A percentile compares a stretch with the other conserved stretches of the same genome.
phyloP scores from a whole-genome alignment of 2,888 invertebrate genomes.

The Stomorhina lunata region DNA sequence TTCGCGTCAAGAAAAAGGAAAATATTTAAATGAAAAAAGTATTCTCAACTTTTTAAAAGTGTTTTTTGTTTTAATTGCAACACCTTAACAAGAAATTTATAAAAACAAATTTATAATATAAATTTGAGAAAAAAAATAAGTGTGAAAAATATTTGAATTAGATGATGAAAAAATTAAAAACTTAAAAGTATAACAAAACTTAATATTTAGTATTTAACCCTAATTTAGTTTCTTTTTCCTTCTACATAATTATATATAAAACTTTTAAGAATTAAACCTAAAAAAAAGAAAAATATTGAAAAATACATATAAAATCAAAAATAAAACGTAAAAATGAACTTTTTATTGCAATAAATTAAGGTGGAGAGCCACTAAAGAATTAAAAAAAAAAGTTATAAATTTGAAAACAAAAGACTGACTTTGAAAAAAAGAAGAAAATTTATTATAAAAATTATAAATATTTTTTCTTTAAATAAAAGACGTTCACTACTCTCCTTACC shows the following conservation, averaged over 20 bases:
- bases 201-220: slow-evolving; percentile 64
- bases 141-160: slow-evolving; percentile 57
- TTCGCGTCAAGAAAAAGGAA: background rate
- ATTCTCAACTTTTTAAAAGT: slow-evolving; percentile 56
- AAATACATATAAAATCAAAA: slow-evolving; percentile 51
- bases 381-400: slow-evolving; percentile 19
- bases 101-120: slow-evolving; percentile 35
- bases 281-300: slow-evolving; percentile 54
- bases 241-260: slow-evolving; percentile 61
- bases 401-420: slow-evolving; percentile 58
- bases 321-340: slow-evolving; percentile 47
- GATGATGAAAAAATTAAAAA: slow-evolving; percentile 49
- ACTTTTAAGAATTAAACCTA: slow-evolving; percentile 56
- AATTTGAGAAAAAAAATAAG: slow-evolving; percentile 37
- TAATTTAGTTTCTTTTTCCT: slow-evolving; percentile 60
- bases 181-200: slow-evolving; percentile 55
- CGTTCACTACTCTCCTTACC: slow-evolving; percentile 62
- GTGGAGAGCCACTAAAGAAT: slow-evolving; percentile 57
- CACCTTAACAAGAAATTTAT: slow-evolving; percentile 35
- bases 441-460: slow-evolving; percentile 1
- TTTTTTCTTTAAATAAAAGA: slow-evolving; percentile 31
- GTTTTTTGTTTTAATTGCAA: slow-evolving; percentile 45
- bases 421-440: slow-evolving; percentile 16
- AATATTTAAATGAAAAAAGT: slow-evolving; percentile 38
- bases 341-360: slow-evolving; percentile 65